Evolutionary conservation across 2,797 vertebrate genomes (phyloP).

Genomic region (Periophthalmus magnuspinnatus): DNA sequence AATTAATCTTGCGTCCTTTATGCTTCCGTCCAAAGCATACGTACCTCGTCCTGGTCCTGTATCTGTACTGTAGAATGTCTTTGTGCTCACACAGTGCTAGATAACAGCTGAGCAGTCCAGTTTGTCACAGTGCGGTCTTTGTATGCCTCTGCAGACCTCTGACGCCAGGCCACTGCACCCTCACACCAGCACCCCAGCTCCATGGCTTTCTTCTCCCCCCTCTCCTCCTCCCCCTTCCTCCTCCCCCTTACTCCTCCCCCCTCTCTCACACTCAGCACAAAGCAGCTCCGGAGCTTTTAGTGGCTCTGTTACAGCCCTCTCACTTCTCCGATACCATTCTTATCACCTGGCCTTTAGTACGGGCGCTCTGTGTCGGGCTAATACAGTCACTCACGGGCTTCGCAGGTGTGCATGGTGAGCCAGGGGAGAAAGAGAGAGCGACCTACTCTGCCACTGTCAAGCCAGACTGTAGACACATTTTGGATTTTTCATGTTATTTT

Average conservation of each 20-base stretch:
- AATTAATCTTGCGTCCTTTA: not conserved
- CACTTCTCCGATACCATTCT: slow-evolving; percentile 58
- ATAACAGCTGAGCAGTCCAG: slow-evolving; percentile 34
- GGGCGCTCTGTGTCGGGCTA: slow-evolving; percentile 17
- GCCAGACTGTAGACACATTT: not conserved
- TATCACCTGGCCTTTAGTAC: slow-evolving; percentile 53
- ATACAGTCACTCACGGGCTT: slow-evolving; percentile 31
- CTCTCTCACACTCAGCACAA: slow-evolving; percentile 27
- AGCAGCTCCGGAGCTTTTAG: slow-evolving; percentile 59
- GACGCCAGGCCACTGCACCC: slow-evolving; percentile 65
- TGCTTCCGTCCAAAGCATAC: not conserved
- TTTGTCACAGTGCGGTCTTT: slow-evolving; percentile 66
- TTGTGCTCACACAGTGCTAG: slow-evolving; percentile 20
- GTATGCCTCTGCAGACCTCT: slow-evolving; percentile 68
- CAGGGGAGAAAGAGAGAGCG: not conserved
- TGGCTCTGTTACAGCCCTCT: slow-evolving; percentile 60
- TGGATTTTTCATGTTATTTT: not conserved
- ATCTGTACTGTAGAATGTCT: slow-evolving; percentile 4
- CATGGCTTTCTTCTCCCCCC: no score
- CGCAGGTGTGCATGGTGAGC: slow-evolving; percentile 36
- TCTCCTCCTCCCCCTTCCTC: no score
- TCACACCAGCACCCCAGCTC: slow-evolving; percentile 52
- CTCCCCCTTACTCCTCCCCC: not conserved
- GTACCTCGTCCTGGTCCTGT: not conserved
- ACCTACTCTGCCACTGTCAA: not conserved